Evolutionary conservation across 2,888 invertebrate species (phyloP).

Genomic region (Galerucella nymphaeae): DNA sequence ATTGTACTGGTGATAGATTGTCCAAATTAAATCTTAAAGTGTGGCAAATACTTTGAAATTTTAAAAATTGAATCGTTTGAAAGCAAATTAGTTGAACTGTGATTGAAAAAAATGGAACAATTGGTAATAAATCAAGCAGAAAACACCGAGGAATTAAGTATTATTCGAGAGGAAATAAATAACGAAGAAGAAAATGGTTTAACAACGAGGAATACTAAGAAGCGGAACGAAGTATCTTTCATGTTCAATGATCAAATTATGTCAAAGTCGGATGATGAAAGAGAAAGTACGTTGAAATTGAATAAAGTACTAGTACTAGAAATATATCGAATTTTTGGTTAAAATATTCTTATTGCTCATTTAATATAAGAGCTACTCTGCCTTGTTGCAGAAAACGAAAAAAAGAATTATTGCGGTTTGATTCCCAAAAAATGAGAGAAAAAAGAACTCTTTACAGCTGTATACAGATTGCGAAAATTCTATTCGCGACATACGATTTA

Average conservation of each 20-base stretch:
- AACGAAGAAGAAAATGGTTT: not conserved
- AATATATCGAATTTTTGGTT: not conserved
- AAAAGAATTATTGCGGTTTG: no score
- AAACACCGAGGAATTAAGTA: not conserved
- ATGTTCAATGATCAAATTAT: slow-evolving; percentile 3
- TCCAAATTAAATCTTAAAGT: not conserved
- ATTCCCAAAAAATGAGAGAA: no score
- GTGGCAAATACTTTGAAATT: not conserved
- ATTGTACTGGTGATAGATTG: no score
- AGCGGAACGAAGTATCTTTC: not conserved
- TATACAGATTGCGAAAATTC: no score
- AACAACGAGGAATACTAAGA: not conserved
- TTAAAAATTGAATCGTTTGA: not conserved
- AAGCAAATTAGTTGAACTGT: not conserved
- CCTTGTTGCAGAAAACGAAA: no score
- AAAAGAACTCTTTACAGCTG: no score
- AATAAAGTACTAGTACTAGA: not conserved
- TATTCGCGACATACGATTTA: no score
- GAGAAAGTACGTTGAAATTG: slow-evolving; percentile 2
- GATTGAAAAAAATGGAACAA: not conserved
- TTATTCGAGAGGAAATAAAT: not conserved
- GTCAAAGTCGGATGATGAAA: slow-evolving; percentile 5
- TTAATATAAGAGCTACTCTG: no score
- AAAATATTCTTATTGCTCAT: not conserved
- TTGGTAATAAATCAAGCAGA: not conserved